phyloP scores from a whole-genome alignment of 1,140 invertebrate species.

The Teleogryllus occipitalis region DNA sequence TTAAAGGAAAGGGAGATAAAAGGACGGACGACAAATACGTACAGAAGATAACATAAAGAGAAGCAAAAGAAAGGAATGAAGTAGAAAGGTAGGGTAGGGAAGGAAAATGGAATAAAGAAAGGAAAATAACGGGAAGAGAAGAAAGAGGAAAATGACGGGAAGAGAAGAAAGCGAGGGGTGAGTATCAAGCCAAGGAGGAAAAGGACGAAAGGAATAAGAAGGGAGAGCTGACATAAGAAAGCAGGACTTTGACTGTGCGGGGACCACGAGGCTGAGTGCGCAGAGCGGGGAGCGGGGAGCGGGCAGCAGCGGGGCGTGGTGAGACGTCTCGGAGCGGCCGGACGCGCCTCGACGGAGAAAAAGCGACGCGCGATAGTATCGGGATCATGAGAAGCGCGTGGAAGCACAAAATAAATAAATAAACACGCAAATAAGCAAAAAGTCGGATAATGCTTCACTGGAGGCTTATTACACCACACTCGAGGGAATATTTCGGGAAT shows the following conservation, averaged over 20 bases:
- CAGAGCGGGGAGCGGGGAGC: not conserved
- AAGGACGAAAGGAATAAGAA: not conserved
- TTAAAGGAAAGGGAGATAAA: not conserved
- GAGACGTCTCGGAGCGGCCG: not conserved
- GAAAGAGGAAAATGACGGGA: not conserved
- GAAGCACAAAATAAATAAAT: not conserved
- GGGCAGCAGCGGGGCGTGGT: not conserved
- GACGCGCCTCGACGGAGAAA: not conserved
- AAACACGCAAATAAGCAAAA: constrained; percentile 9
- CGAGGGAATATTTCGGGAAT: not conserved
- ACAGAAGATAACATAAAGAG: not conserved
- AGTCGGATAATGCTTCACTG: not conserved
- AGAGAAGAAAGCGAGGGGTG: not conserved
- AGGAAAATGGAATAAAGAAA: not conserved
- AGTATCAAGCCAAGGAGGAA: not conserved
- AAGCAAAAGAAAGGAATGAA: not conserved
- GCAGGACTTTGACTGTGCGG: not conserved
- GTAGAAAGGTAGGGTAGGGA: not conserved
- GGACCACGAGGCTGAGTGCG: not conserved
- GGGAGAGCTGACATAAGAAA: not conserved
- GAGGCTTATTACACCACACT: not conserved
- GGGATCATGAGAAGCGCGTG: not conserved
- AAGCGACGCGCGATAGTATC: not conserved
- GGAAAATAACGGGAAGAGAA: not conserved
- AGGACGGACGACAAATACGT: not conserved